Evolutionary conservation across 1,140 invertebrate genomes (phyloP), one percentile per base, ranked within the genome.

Genomic region (Venturia canescens): DNA sequence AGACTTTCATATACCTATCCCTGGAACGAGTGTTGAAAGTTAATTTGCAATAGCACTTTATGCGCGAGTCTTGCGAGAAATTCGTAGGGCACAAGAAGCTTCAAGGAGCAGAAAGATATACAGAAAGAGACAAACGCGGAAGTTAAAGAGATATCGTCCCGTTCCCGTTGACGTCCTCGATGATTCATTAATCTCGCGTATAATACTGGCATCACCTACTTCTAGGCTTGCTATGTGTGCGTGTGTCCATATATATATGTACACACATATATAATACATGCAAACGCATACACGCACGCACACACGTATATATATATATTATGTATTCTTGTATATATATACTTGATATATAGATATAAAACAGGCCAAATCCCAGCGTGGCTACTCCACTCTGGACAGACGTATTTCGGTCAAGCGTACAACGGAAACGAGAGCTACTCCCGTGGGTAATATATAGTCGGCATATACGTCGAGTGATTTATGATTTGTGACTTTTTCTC

Each of bases 331-430:
- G 13, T 34, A 70, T 34, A 18, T 70, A 34, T 34, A 21, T 21
- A 48, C 15, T 44, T 13, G 5, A 44, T 71, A 44, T 71, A 38
- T 31, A 69, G 18, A 3, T 66, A 66, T 26, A 23, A 69, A n/a
- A 70, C 71, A 29, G n/a, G 48, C 16, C 48, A 1, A 74, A 74
- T 74, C 48, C 71, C 44, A 57, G 71, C 31, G 44, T 74, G 70
- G n/a, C 70, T 72, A 44, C 38, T 44, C 70, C 38, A 16, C 31
- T 13, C 70, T 57, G 71, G 71, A 74, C 48, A 74, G 44, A 74
- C 71, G 71, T 74, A 74, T 74, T 74, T 74, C 71, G 71, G 71
- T 74, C 71, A 74, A 74, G 71, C 71, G 71, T 74, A 74, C 71
- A 74, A 74, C 71, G 71, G 71, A 74, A 74, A 74, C 71, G 71